Base-by-base conservation (phyloP, 1,140 invertebrate genomes). In the Drosophila willistoni region DNA sequence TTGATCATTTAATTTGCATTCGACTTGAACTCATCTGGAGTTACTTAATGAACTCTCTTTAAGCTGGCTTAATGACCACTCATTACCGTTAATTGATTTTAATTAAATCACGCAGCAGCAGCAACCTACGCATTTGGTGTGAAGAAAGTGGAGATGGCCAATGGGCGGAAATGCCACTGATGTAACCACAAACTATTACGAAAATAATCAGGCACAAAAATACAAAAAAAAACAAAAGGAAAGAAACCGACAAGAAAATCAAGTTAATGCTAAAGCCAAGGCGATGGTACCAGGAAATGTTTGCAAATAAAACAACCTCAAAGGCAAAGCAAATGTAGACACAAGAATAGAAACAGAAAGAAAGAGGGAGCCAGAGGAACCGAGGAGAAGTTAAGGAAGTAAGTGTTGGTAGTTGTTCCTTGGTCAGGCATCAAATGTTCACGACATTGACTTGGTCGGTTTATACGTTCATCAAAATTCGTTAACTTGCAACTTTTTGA, bases 11-110 rank as follows among this genome's bases (percentile, higher is more conserved):
- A 79, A 82, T 86, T 87, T 82, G 79, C 77, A 85, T 84, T 77
- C 64, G 14, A 47, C 33, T 14, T 17, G n/a, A 59, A 59, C 33
- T 12, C 29, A 59, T 36, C 56, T 34, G 44, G 19, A 59, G 14
- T 59, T 36, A 59, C 56, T 36, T 62, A 68, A 62, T 75, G 59
- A 76, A 56, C 69, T 59, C 33, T 64, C 64, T 51, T 51, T 87
- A 87, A 82, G 79, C 82, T 71, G 65, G 69, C 78, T 87, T 91
- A 91, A 91, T 91, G 90, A 90, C 86, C 79, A 72, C 90, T 90
- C 90, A 90, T 91, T 91, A 91, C 81, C 74, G 85, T 89, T 91
- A 91, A 91, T 91, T 91, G 90, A 91, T 91, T 91, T 91, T 86
- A 91, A 91, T 91, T 91, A 91, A 91, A 91, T 90, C 90, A 89